These are phyloP conservation scores for Gastrophryne carolinensis DNA, from an alignment of 2,797 vertebrate species.

Conservation along the genomic window DNA sequence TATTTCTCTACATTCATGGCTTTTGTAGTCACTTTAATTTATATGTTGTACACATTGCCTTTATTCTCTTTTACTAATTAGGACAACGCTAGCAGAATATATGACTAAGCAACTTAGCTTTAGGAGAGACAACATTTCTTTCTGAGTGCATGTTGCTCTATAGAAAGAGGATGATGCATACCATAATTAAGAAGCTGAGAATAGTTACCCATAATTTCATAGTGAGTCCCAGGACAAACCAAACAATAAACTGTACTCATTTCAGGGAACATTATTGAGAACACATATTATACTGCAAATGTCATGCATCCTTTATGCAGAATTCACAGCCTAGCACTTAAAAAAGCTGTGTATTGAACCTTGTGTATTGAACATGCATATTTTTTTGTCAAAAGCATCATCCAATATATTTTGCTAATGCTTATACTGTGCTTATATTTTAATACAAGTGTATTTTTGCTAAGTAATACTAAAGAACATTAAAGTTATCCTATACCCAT, in stretches of 20 bases:
- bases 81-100: neutral
- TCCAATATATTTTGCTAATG: no score
- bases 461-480: no score
- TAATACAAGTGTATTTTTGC: no score
- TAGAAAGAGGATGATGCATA: neutral
- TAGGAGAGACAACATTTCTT: neutral
- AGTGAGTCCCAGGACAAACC: neutral
- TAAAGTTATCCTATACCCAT: no score
- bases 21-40: no score
- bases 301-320: neutral
- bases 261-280: neutral
- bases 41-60: no score
- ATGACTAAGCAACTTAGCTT: conserved; percentile 3
- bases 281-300: neutral
- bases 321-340: no score
- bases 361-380: no score
- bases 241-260: neutral
- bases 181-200: conserved; percentile 22
- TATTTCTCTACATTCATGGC: no score
- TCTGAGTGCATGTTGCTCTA: conserved; percentile 3
- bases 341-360: no score
- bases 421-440: no score
- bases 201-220: conserved; percentile 17
- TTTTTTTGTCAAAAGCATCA: no score
- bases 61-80: conserved; percentile 18